Evolutionary conservation across 2,888 invertebrate genomes (phyloP).

Genomic region (Ochlodes sylvanus): DNA sequence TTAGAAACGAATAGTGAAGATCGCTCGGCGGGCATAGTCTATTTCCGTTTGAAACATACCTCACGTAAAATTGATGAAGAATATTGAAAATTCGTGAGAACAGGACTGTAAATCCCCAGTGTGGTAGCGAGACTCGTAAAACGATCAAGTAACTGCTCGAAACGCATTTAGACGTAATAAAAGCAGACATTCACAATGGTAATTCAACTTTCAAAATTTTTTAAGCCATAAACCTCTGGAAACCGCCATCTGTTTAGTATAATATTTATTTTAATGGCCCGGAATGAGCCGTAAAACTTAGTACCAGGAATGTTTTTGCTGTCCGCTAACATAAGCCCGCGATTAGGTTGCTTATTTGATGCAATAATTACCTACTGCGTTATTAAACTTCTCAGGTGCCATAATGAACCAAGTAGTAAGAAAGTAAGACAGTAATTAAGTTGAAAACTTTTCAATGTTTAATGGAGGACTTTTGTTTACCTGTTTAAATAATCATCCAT

Average conservation of each 20-base stretch:
- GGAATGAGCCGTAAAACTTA: constrained; percentile 27
- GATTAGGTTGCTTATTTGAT: background rate
- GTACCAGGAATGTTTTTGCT: constrained; percentile 39
- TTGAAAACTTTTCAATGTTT: no score
- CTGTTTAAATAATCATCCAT: no score
- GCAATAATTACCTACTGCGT: background rate
- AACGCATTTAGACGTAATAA: constrained; percentile 72
- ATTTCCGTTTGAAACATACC: background rate
- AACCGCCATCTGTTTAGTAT: constrained; percentile 49
- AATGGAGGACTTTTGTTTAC: no score
- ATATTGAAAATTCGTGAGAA: constrained; percentile 47
- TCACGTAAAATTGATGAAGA: constrained; percentile 40
- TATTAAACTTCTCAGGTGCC: no score
- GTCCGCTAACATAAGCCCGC: constrained; percentile 16
- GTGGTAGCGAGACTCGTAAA: constrained; percentile 62
- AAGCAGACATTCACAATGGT: constrained; percentile 67
- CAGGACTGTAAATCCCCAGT: constrained; percentile 55
- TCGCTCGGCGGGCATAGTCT: background rate
- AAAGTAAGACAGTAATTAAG: no score
- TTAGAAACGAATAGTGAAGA: no score
- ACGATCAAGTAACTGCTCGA: constrained; percentile 71
- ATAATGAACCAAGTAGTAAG: no score
- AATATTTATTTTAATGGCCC: constrained; percentile 48
- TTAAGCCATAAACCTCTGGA: constrained; percentile 49
- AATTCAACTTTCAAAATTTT: constrained; percentile 66